These are phyloP conservation scores for Zosterops lateralis DNA, from an alignment of 2,113 vertebrate species.

Conservation along the genomic window DNA sequence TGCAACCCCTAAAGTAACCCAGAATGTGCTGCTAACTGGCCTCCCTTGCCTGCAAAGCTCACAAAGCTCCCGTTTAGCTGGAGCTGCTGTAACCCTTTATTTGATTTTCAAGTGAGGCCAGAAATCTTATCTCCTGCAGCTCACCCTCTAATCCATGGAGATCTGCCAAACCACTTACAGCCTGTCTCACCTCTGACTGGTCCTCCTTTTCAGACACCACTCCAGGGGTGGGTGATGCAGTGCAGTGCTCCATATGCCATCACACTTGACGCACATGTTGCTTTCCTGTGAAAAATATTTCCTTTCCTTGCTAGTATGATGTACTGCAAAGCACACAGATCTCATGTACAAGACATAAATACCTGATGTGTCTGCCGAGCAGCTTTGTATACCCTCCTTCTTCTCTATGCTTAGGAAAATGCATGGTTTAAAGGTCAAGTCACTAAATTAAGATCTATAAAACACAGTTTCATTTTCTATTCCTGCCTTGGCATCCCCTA, in stretches of 20 bases:
- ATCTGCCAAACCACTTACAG: not conserved
- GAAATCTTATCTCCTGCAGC: not conserved
- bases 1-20: not conserved
- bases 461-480: not conserved
- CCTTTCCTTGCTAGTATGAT: not conserved
- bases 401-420: not conserved
- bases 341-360: not conserved
- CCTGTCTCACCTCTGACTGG: not conserved
- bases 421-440: not conserved
- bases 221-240: not conserved
- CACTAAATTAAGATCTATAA: not conserved
- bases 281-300: not conserved
- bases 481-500: not conserved
- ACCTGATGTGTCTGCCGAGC: not conserved
- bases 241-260: rapidly evolving
- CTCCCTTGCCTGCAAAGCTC: not conserved
- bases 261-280: not conserved
- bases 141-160: not conserved
- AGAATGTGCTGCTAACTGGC: not conserved
- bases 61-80: not conserved
- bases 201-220: not conserved
- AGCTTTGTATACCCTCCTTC: not conserved
- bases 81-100: not conserved
- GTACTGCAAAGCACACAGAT: not conserved
- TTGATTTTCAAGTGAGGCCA: not conserved